Evolutionary conservation across 1,140 invertebrate genomes (phyloP).

Genomic region (Zaprionus nigranus): DNA sequence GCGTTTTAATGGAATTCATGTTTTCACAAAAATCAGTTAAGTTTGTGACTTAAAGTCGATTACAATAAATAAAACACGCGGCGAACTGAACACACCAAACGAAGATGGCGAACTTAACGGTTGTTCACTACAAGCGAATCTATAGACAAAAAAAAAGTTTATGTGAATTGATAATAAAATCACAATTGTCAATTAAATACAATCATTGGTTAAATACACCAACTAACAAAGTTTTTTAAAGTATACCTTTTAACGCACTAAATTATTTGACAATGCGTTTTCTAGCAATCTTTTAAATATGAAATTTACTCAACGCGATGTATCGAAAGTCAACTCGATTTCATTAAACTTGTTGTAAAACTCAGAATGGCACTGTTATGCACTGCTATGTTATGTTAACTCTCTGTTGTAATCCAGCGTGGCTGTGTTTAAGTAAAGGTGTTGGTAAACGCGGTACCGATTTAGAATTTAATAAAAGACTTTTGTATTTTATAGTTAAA

Average conservation of each 20-base stretch:
- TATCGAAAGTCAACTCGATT: constrained; percentile 13
- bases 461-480: background rate
- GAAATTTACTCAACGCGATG: background rate
- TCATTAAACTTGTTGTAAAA: background rate
- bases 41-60: background rate
- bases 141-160: background rate
- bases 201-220: background rate
- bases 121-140: background rate
- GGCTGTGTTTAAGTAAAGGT: background rate
- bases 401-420: background rate
- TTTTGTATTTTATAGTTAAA: background rate
- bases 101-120: constrained; percentile 53
- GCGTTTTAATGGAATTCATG: background rate
- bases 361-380: constrained; percentile 13
- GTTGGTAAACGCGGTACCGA: background rate
- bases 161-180: background rate
- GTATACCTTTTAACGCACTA: background rate
- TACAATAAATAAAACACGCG: constrained; percentile 15
- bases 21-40: background rate
- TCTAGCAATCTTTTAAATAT: background rate
- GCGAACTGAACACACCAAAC: background rate
- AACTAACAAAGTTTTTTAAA: background rate
- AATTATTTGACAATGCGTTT: no score
- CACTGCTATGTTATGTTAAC: background rate
- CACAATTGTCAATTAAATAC: background rate